A percentile compares a stretch with the other conserved stretches of the same genome.
Evolutionary conservation across 2,113 vertebrate species (phyloP).

Genomic region (Hippopotamus amphibius): DNA sequence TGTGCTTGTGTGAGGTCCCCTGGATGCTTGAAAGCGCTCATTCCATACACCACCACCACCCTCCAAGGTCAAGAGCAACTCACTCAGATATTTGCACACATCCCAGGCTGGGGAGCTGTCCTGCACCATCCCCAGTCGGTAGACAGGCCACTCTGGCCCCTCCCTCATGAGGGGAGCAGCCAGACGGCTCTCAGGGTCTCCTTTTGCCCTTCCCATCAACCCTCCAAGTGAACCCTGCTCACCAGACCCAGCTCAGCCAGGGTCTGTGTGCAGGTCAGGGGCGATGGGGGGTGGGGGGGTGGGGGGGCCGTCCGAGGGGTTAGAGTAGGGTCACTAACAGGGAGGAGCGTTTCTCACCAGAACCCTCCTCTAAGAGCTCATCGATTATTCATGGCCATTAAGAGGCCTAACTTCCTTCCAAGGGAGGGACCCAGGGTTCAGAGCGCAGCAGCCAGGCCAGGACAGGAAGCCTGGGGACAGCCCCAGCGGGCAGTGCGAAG

Average conservation of each 20-base stretch:
- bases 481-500: not conserved
- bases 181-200: not conserved
- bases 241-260: not conserved
- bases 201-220: not conserved
- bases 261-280: not conserved
- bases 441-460: not conserved
- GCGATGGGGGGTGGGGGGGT: not conserved
- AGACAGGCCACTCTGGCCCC: not conserved
- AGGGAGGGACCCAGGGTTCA: slow-evolving; percentile 32
- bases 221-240: slow-evolving; percentile 17
- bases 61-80: not conserved
- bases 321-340: slow-evolving; percentile 77
- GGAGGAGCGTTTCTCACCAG: slow-evolving; percentile 72
- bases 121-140: not conserved
- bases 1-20: not conserved
- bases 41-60: rapidly evolving
- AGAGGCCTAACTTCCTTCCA: slow-evolving; percentile 69
- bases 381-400: slow-evolving; percentile 82
- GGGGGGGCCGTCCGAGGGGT: slow-evolving; percentile 10
- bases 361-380: slow-evolving; percentile 67
- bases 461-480: not conserved
- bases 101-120: not conserved
- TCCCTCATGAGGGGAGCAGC: rapidly evolving
- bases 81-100: too few species aligned
- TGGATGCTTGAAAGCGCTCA: not conserved